Base-by-base conservation (phyloP, 2,888 invertebrate genomes). In the Phragmatobia fuliginosa region DNA sequence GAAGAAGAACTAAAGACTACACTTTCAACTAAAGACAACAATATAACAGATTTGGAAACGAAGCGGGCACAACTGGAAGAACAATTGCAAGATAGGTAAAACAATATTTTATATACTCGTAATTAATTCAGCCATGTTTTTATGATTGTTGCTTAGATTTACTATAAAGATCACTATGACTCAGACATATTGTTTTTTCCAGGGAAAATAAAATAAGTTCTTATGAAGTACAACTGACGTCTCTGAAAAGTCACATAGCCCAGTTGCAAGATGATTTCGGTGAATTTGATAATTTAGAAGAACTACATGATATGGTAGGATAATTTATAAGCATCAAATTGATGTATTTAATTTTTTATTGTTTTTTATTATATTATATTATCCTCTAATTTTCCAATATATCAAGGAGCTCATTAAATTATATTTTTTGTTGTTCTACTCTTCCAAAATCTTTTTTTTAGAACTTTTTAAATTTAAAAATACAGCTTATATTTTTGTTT, bases 121-220 rank as follows among this genome's bases (percentile, higher is more conserved):
- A 18, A 3, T 41, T 41, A 5, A 33, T 33, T 6, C 33, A 33
- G 7, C 7, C 33, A 33, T 33, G 5, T 33, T 7, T 33, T 33
- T 18, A 45, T 2, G 45, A 21, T 45, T 7, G 45, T 18, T 45
- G 45, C 18, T 18, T 3, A 21, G 18, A 41, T 41, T 21, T 3
- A 45, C 0, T 45, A 45, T 10, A 21, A 41, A 49, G 1, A 52
- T 28, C 7, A 7, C 56, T 28, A 11, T 25, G 56, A 56, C 6
- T 28, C 1, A 28, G 25, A 52, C 5, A 56, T 28, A 0, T 16
- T 59, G 31, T 62, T 28, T 52, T 66, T 61, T 33, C 62, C 78
- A 95, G 94, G 76, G 91, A 92, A 84, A 75, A 62, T 7, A 92
- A 94, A 85, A 90, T 92, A 88, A 83, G 80, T 70, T 78, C 82